Evolutionary conservation across 1,140 invertebrate species (phyloP).

Genomic region (Panonychus citri): DNA sequence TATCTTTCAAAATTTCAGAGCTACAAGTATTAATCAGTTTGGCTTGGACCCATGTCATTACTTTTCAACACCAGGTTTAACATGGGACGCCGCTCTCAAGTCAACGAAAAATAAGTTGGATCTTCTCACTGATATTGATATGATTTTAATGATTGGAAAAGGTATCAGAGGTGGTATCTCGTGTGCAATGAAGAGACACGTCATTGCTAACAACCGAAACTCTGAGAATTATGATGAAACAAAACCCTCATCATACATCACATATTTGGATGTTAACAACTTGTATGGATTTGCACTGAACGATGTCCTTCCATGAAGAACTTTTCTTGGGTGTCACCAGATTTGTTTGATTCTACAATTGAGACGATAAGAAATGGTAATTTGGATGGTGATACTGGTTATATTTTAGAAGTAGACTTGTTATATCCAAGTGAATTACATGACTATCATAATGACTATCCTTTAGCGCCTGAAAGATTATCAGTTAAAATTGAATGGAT

Average conservation of each 20-base stretch:
- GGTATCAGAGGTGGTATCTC: neutral
- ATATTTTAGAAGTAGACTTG: constrained; percentile 17
- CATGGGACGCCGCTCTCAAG: neutral
- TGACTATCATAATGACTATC: constrained; percentile 21
- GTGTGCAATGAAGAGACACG: neutral
- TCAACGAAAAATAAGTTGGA: constrained; percentile 5
- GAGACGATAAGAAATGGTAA: neutral
- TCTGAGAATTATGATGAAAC: constrained; percentile 10
- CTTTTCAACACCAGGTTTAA: neutral
- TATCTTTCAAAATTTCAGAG: neutral
- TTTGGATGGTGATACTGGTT: constrained; percentile 7
- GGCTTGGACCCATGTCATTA: neutral
- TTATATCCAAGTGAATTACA: constrained; percentile 16
- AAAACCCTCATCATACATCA: constrained; percentile 14
- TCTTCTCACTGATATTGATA: constrained; percentile 14
- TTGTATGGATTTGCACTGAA: constrained; percentile 13
- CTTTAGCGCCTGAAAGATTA: constrained; percentile 20
- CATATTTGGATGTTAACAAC: constrained; percentile 16
- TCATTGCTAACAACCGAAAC: constrained; percentile 9
- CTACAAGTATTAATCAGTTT: neutral
- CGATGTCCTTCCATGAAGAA: constrained; percentile 7
- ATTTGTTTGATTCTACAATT: neutral
- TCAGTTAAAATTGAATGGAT: constrained; percentile 3
- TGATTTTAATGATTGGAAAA: constrained; percentile 18
- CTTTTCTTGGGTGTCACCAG: constrained; percentile 7